Evolutionary conservation across 1,140 invertebrate species (phyloP).

Genomic region (Drosophila repletoides): DNA sequence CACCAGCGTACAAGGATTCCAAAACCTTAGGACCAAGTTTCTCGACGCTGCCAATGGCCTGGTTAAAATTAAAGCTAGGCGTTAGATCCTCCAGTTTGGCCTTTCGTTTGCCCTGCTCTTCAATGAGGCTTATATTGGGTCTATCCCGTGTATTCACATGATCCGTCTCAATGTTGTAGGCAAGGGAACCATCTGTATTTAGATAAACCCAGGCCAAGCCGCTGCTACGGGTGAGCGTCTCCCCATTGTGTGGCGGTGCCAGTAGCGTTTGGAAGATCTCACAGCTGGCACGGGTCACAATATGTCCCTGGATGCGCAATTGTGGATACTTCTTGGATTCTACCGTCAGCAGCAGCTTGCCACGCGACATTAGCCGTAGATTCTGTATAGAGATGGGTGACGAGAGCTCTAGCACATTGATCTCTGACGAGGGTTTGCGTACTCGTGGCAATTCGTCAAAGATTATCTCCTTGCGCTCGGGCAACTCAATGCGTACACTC

Average conservation of each 20-base stretch:
- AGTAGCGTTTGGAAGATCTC: constrained; percentile 90
- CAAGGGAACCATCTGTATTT: constrained; percentile 88
- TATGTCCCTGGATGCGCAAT: constrained; percentile 86
- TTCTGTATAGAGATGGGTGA: constrained; percentile 88
- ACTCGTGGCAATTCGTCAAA: constrained; percentile 86
- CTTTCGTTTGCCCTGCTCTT: constrained; percentile 87
- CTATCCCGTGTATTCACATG: constrained; percentile 84
- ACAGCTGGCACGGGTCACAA: constrained; percentile 88
- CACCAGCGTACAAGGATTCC: constrained; percentile 91
- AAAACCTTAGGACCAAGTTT: constrained; percentile 87
- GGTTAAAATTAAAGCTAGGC: constrained; percentile 84
- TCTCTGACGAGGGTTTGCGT: constrained; percentile 88
- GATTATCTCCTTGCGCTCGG: constrained; percentile 88
- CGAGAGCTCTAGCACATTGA: constrained; percentile 89
- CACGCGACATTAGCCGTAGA: constrained; percentile 87
- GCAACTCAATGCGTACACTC: constrained; percentile 87
- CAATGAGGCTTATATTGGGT: constrained; percentile 88
- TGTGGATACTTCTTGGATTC: constrained; percentile 86
- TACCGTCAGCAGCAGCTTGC: constrained; percentile 87
- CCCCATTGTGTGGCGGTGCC: constrained; percentile 82
- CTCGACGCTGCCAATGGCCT: constrained; percentile 87
- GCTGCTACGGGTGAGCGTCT: constrained; percentile 82
- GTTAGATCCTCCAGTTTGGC: constrained; percentile 89
- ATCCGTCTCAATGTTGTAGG: constrained; percentile 87
- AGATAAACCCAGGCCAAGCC: constrained; percentile 91